A percentile compares a stretch with the other conserved stretches of the same genome.
These are phyloP conservation scores for Cyrtonyx montezumae DNA, from an alignment of 2,113 vertebrate species.

Conservation along the genomic window DNA sequence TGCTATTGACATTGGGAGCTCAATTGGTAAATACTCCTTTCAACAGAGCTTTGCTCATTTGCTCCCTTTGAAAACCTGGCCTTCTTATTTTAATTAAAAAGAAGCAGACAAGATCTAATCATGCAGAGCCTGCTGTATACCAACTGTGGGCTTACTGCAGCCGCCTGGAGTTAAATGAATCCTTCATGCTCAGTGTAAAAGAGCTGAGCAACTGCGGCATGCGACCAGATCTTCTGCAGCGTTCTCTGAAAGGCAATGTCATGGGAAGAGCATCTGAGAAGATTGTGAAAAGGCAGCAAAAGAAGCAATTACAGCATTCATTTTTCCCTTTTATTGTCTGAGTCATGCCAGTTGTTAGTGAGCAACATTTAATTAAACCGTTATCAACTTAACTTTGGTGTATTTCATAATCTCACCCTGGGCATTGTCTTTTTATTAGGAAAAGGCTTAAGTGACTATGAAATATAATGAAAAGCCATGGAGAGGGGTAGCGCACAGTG, in stretches of 20 bases:
- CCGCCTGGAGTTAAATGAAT: not conserved
- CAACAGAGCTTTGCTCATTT: not conserved
- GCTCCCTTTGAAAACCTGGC: not conserved
- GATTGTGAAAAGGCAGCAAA: not conserved
- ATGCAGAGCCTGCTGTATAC: not conserved
- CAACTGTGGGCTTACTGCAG: not conserved
- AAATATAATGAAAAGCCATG: slow-evolving; percentile 39
- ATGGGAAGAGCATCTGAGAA: not conserved
- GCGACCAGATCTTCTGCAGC: not conserved
- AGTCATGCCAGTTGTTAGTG: slow-evolving; percentile 22
- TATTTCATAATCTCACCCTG: slow-evolving; percentile 61
- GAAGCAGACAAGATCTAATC: not conserved
- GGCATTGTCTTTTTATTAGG: slow-evolving; percentile 63
- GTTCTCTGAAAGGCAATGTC: not conserved
- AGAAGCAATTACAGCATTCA: slow-evolving; percentile 21
- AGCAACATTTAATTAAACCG: slow-evolving; percentile 62
- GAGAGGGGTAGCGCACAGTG: not conserved
- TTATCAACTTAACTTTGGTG: slow-evolving; percentile 65
- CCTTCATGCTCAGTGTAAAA: not conserved
- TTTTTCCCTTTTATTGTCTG: slow-evolving; percentile 34
- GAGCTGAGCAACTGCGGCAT: not conserved
- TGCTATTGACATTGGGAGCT: not conserved
- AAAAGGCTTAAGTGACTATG: slow-evolving; percentile 48
- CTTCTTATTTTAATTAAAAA: slow-evolving; percentile 24
- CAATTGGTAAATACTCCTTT: not conserved